Evolutionary conservation across 2,113 vertebrate genomes (phyloP).

Genomic region (Potamarius usumacintae): DNA sequence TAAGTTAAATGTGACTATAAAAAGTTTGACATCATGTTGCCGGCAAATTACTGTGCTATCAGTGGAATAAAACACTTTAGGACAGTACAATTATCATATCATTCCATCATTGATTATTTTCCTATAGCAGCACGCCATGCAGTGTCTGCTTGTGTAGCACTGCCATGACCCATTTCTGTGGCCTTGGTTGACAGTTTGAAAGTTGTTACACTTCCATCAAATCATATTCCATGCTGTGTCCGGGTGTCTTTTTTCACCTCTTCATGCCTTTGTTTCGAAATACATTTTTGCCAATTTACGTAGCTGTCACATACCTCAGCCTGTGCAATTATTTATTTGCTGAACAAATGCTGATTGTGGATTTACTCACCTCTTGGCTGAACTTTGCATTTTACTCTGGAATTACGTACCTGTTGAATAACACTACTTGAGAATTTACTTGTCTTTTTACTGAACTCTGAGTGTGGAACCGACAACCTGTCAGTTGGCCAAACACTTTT

Average conservation of each 20-base stretch:
- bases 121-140: not conserved
- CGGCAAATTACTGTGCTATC: too few relatives aligned
- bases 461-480: not conserved
- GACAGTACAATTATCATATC: not conserved
- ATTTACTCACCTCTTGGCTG: not conserved
- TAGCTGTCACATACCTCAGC: not conserved
- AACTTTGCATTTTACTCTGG: not conserved
- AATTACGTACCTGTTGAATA: not conserved
- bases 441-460: not conserved
- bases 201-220: not conserved
- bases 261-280: not conserved
- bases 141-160: not conserved
- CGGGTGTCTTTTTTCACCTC: not conserved
- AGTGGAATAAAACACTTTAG: too few relatives aligned
- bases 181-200: too few relatives aligned
- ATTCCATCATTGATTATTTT: not conserved
- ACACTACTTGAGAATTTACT: not conserved
- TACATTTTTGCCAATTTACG: not conserved
- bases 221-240: not conserved
- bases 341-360: not conserved
- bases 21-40: not conserved
- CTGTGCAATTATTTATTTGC: not conserved
- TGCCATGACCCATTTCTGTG: not conserved
- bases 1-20: not conserved
- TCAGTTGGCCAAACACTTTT: slow-evolving; percentile 3